A percentile compares a stretch with the other conserved stretches of the same genome.
Conservation (phyloP, 2,113 vertebrate genomes). For the Pteruthius melanotis region DNA sequence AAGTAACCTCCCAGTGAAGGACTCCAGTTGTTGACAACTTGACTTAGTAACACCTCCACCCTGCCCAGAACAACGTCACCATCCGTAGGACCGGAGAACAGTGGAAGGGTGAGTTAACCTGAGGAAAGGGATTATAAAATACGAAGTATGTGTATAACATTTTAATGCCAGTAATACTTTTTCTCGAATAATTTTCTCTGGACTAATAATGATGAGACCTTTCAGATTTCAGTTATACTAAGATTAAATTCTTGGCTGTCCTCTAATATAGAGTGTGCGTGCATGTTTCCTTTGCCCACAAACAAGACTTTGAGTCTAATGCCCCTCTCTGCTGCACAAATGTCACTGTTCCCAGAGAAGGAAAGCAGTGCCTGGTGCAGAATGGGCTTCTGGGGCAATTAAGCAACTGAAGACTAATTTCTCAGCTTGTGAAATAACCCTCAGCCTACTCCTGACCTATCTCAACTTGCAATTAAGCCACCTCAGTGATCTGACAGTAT, state of each 20-base stretch:
- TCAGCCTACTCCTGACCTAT: background rate
- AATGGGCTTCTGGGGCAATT: background rate
- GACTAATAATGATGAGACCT: background rate
- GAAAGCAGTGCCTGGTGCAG: background rate
- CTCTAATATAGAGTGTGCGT: fast-evolving
- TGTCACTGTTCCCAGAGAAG: background rate
- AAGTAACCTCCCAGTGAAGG: background rate
- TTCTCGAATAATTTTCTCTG: background rate
- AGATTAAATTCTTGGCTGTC: background rate
- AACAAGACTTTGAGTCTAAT: background rate
- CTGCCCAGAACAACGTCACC: background rate
- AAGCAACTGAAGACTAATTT: background rate
- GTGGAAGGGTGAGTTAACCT: background rate
- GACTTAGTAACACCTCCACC: background rate
- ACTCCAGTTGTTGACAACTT: background rate
- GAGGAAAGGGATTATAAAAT: background rate
- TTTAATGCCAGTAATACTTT: background rate
- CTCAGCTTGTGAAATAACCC: background rate
- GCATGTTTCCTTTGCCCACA: background rate
- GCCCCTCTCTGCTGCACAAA: background rate
- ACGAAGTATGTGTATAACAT: background rate
- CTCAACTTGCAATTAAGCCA: background rate
- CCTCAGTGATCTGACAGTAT: background rate
- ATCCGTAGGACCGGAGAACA: background rate
- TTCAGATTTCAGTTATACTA: background rate